Base-by-base conservation (phyloP, 1,140 invertebrate species). In the Coboldia fuscipes region DNA sequence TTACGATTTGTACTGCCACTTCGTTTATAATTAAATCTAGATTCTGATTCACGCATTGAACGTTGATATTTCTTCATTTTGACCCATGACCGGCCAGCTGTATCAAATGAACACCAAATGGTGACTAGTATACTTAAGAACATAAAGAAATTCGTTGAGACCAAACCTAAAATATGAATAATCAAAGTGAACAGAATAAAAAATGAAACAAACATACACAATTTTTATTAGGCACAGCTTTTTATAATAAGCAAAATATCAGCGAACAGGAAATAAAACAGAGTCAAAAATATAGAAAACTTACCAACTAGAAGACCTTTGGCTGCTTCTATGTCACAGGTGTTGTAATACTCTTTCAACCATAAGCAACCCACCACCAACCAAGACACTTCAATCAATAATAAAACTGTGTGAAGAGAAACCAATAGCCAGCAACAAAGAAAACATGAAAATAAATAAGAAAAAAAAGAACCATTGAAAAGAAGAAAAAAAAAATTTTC, bases 21-120 rank as follows among this genome's bases (percentile, higher is more conserved):
- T 23, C 80, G 54, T 42, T 73, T 74, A 44, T 82, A 78, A 45
- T 78, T 70, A 45, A 74, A 74, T 41, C 74, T 66, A 1, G 68
- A 66, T 47, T 79, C 72, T 15, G 70, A 68, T 41, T 80, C 74
- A 41, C 70, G 68, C 66, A 85, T 69, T 29, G 77, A 84, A 26
- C 77, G 65, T 52, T 88, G 81, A 53, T 83, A 89, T 40, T 78
- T 68, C 54, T 86, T 88, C 79, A 89, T 85, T 59, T 88, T 88
- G 0, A 89, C 82, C 83, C 83, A 90, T n/a, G 80, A 83, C 17
- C 79, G 61, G 8, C 83, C 84, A 4, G 83, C 84, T 0, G 77
- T 62, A 56, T 90, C 83, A 51, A 81, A 90, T 12, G 77, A 78
- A 51, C 83, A 89, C 81, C 82, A 88, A 2, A 80, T 70, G 0